A percentile compares a stretch with the other conserved stretches of the same genome.
Evolutionary conservation across 2,797 vertebrate genomes (phyloP).

Genomic region (Arremon aurantiirostris): DNA sequence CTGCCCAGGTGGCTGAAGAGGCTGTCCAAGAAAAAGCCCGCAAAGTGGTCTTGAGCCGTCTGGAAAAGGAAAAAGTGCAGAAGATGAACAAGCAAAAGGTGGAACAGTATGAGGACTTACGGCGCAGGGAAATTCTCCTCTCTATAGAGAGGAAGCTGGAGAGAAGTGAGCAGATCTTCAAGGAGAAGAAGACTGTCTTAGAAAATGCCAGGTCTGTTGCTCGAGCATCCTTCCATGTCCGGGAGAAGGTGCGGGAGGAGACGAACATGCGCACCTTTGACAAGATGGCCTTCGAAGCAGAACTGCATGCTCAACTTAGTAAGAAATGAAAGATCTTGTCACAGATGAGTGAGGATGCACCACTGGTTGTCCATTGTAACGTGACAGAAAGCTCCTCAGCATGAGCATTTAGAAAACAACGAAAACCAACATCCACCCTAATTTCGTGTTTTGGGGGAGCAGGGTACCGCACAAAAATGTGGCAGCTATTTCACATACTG

Average conservation of each 20-base stretch:
- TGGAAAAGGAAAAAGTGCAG: constrained; percentile 93
- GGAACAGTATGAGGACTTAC: constrained; percentile 87
- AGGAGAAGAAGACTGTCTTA: constrained; percentile 88
- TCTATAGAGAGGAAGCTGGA: constrained; percentile 96
- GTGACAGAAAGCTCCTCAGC: not conserved
- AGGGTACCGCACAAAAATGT: constrained; percentile 49
- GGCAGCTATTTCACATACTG: constrained; percentile 60
- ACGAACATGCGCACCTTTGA: constrained; percentile 95
- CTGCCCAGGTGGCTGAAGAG: constrained; percentile 85
- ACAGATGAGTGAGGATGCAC: not conserved
- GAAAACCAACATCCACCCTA: not conserved
- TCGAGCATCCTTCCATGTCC: constrained; percentile 92
- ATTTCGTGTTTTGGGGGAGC: constrained; percentile 6
- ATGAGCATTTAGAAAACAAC: not conserved
- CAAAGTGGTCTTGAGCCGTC: constrained; percentile 83
- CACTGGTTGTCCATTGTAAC: not conserved
- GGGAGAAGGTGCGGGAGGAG: constrained; percentile 93
- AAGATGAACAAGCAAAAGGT: constrained; percentile 91
- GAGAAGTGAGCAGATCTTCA: constrained; percentile 94
- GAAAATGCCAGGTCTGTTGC: constrained; percentile 94
- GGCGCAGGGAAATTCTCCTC: constrained; percentile 88
- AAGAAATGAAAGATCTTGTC: constrained; percentile 80
- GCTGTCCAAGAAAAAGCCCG: constrained; percentile 87
- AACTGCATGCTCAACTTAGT: constrained; percentile 88
- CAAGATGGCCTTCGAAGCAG: constrained; percentile 95